Conservation (phyloP, 2,888 invertebrate genomes). For the Trisateles emortualis region DNA sequence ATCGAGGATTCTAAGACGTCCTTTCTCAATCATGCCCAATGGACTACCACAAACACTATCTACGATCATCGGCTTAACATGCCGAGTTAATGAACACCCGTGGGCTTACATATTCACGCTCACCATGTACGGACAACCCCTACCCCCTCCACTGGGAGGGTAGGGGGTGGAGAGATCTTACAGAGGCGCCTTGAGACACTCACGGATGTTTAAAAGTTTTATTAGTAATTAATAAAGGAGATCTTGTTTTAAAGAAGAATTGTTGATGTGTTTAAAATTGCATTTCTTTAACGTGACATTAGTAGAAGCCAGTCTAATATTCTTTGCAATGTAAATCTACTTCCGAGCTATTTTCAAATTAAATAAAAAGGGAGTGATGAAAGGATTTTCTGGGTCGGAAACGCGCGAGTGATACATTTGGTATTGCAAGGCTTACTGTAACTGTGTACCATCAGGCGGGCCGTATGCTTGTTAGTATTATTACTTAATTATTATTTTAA, state of each 20-base stretch:
- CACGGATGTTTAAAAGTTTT: slow-evolving; percentile 48
- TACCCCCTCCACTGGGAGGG: slow-evolving; percentile 24
- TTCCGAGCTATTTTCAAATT: too few species aligned
- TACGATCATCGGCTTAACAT: slow-evolving; percentile 78
- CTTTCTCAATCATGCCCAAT: slow-evolving; percentile 42
- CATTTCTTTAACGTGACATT: not conserved
- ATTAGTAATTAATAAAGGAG: slow-evolving; percentile 50
- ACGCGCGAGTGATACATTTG: too few species aligned
- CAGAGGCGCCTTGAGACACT: slow-evolving; percentile 59
- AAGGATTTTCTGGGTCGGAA: too few species aligned
- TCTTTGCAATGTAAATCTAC: slow-evolving; percentile 17
- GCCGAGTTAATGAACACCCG: slow-evolving; percentile 77
- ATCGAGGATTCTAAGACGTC: slow-evolving; percentile 11
- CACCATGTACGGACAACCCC: slow-evolving; percentile 53
- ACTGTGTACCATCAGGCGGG: too few species aligned
- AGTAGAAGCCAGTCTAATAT: not conserved
- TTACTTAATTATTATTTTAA: too few species aligned
- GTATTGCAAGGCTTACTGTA: too few species aligned
- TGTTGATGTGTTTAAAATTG: slow-evolving; percentile 11
- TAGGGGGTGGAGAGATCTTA: slow-evolving; percentile 47
- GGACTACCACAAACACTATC: slow-evolving; percentile 57
- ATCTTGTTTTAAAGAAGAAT: slow-evolving; percentile 31
- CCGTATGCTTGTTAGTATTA: too few species aligned
- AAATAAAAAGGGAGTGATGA: too few species aligned
- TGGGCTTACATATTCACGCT: slow-evolving; percentile 63